Evolutionary conservation across 2,113 vertebrate species (phyloP).

Genomic region (Herpetotheres cachinnans): DNA sequence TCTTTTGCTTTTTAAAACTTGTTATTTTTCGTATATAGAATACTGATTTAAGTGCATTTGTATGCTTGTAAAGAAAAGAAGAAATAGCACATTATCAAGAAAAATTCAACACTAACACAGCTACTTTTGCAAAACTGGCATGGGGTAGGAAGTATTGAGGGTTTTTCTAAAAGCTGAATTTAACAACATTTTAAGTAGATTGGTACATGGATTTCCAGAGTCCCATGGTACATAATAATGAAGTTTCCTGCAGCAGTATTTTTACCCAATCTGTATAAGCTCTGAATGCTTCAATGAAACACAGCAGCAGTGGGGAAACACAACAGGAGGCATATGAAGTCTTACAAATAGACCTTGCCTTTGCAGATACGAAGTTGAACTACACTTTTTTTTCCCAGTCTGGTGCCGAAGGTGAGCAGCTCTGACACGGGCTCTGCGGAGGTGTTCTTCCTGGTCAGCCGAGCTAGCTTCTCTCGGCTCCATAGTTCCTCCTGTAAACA

Average conservation of each 20-base stretch:
- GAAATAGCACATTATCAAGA: neutral
- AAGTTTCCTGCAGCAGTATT: neutral
- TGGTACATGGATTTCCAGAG: neutral
- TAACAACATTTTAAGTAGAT: neutral
- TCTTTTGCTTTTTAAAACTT: neutral
- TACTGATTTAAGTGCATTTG: neutral
- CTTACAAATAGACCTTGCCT: neutral
- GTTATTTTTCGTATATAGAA: neutral
- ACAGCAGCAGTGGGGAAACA: neutral
- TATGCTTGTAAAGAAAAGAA: neutral
- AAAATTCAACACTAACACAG: neutral
- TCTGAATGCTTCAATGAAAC: slow-evolving; percentile 1
- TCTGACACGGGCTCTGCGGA: neutral
- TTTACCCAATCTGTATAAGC: neutral
- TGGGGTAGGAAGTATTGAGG: neutral
- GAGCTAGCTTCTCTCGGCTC: neutral
- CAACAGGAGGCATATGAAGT: neutral
- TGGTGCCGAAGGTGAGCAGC: neutral
- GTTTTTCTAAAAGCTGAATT: slow-evolving; percentile 27
- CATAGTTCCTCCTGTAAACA: neutral
- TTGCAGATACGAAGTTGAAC: neutral
- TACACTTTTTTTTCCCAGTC: neutral
- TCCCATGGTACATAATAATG: neutral
- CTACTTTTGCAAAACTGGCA: neutral
- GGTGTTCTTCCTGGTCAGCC: neutral